Evolutionary conservation across 2,888 invertebrate species (phyloP).

Genomic region (Rosalia funebris): DNA sequence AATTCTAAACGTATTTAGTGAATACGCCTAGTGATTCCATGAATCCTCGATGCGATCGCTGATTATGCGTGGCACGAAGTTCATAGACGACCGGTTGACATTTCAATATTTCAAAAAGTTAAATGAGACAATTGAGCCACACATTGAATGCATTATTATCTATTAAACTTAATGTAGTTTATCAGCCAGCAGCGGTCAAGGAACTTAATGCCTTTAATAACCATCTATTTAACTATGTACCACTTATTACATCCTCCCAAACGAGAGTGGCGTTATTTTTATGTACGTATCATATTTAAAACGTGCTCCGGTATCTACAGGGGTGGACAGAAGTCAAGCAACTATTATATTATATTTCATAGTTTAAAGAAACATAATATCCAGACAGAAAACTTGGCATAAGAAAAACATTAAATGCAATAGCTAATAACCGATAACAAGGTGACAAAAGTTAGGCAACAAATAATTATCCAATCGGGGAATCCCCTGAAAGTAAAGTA

Average conservation of each 20-base stretch:
- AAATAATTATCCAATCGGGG: too few species aligned
- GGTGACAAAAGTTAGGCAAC: too few species aligned
- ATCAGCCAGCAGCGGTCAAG: constrained; percentile 38
- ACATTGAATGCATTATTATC: constrained; percentile 36
- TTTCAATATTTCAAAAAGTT: constrained; percentile 35
- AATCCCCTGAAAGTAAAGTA: too few species aligned
- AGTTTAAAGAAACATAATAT: too few species aligned
- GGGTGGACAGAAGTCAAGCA: too few species aligned
- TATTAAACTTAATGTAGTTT: constrained; percentile 36
- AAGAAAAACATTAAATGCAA: too few species aligned
- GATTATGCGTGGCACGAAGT: constrained; percentile 20
- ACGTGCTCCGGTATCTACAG: too few species aligned
- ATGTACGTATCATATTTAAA: background rate
- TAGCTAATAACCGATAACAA: too few species aligned
- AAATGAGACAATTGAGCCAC: constrained; percentile 38
- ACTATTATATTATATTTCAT: too few species aligned
- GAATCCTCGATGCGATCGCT: constrained; percentile 14
- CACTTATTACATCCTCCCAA: constrained; percentile 7
- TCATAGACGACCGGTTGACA: constrained; percentile 21
- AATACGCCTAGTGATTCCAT: constrained; percentile 16
- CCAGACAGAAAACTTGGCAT: too few species aligned
- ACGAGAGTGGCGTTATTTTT: background rate
- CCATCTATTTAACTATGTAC: constrained; percentile 32
- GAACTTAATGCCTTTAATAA: constrained; percentile 40
- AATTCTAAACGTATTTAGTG: constrained; percentile 23